phyloP scores from a whole-genome alignment of 2,797 vertebrate species.

The Phoebastria nigripes region DNA sequence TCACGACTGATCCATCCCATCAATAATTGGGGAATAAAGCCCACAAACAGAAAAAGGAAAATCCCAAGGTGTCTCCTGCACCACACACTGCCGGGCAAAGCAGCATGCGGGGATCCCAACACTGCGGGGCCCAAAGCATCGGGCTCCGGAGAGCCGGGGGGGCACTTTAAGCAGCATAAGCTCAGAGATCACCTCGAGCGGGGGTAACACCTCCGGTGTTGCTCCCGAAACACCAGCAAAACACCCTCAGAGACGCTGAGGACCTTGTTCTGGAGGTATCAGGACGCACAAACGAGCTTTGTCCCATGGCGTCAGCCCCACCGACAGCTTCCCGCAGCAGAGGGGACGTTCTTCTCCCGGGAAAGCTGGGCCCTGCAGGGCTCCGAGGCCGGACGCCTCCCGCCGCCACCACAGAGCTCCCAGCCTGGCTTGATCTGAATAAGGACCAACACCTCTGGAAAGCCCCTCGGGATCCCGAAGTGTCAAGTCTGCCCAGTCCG shows the following conservation, averaged over 20 bases:
- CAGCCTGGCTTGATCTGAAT: not conserved
- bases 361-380: not conserved
- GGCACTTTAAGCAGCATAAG: not conserved
- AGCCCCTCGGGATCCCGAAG: fast-evolving
- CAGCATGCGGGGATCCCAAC: not conserved
- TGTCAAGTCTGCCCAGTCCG: fast-evolving
- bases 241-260: fast-evolving
- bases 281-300: fast-evolving
- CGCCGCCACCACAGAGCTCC: fast-evolving
- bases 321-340: fast-evolving
- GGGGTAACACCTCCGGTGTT: fast-evolving
- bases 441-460: not conserved
- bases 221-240: fast-evolving
- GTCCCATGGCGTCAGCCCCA: not conserved
- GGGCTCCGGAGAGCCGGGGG: fast-evolving
- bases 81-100: fast-evolving
- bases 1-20: fast-evolving
- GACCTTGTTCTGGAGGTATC: no score
- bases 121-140: fast-evolving
- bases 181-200: not conserved
- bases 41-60: not conserved
- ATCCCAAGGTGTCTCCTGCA: not conserved
- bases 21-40: fast-evolving
- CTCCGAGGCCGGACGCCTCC: fast-evolving
- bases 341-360: not conserved